Evolutionary conservation across 64 coral and sea anemone species (phyloP).

Genomic region (Cladopsammia gracilis): DNA sequence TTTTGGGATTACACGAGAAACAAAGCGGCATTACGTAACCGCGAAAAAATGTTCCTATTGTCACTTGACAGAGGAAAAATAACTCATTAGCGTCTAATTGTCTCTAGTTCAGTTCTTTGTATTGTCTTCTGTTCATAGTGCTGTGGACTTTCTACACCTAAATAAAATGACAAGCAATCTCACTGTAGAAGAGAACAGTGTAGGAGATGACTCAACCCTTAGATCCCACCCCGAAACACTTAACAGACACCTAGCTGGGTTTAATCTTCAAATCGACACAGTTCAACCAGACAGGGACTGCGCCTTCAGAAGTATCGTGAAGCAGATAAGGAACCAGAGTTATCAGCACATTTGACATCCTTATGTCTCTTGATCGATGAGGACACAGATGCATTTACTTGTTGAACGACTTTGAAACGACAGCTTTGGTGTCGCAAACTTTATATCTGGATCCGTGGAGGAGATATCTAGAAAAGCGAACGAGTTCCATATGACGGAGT

Average conservation of each 20-base stretch:
- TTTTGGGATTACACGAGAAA: no score
- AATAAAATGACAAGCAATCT: slow-evolving; percentile 33
- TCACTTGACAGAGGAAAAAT: no score
- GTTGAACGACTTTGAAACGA: slow-evolving; percentile 18
- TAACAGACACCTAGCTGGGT: slow-evolving; percentile 47
- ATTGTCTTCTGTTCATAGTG: no score
- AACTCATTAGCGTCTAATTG: no score
- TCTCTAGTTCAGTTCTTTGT: no score
- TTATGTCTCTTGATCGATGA: no score
- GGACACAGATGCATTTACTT: no score
- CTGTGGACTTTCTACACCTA: slow-evolving; percentile 30
- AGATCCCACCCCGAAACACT: slow-evolving; percentile 23
- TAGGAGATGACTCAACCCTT: slow-evolving; percentile 44
- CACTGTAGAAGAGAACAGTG: background rate
- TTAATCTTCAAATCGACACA: slow-evolving; percentile 43
- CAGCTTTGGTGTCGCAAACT: background rate
- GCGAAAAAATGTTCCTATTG: no score
- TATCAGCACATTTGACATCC: no score
- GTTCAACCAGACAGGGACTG: slow-evolving; percentile 66
- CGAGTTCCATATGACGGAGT: slow-evolving; percentile 36
- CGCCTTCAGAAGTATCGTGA: slow-evolving; percentile 53
- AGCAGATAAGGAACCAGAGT: background rate
- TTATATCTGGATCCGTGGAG: slow-evolving; percentile 12
- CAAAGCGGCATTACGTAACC: no score
- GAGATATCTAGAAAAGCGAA: slow-evolving; percentile 2